phyloP scores from a whole-genome alignment of 2,888 invertebrate species.

The Nycteola revayana region DNA sequence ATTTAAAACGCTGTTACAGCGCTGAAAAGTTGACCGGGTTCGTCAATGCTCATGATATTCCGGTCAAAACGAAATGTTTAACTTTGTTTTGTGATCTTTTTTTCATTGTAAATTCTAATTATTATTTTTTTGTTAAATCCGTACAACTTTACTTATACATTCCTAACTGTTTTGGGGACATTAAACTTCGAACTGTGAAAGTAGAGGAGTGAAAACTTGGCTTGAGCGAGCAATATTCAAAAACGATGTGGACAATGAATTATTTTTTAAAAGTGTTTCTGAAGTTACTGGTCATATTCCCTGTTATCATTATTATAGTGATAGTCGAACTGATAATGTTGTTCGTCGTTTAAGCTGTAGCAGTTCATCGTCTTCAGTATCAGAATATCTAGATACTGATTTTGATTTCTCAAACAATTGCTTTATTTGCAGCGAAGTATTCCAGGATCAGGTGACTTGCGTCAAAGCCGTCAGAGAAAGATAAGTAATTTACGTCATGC shows the following conservation, averaged over 20 bases:
- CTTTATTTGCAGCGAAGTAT: slow-evolving; percentile 5
- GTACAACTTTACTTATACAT: no score
- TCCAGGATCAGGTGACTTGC: slow-evolving; percentile 5
- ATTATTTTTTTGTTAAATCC: no score
- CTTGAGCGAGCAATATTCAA: slow-evolving; percentile 4
- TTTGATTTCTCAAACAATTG: slow-evolving; percentile 4
- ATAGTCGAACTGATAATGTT: slow-evolving; percentile 4
- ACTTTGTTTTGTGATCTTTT: no score
- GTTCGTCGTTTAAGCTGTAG: slow-evolving; percentile 1
- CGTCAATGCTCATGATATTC: no score
- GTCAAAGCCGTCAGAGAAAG: slow-evolving; percentile 4
- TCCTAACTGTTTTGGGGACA: neutral
- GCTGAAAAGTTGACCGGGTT: no score
- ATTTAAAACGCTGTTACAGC: no score
- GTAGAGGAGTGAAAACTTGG: slow-evolving; percentile 1
- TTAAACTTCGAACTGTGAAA: slow-evolving; percentile 3
- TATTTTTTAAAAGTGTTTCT: slow-evolving; percentile 3
- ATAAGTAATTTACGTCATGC: slow-evolving; percentile 5
- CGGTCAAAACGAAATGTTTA: no score
- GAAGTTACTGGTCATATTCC: slow-evolving; percentile 2
- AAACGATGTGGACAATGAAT: slow-evolving; percentile 4
- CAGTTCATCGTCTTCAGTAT: slow-evolving; percentile 3
- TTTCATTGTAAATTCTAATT: no score
- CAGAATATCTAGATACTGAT: slow-evolving; percentile 1
- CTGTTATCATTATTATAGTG: slow-evolving; percentile 4